Base-by-base conservation (phyloP, 2,797 vertebrate species). In the Lepus townsendii region DNA sequence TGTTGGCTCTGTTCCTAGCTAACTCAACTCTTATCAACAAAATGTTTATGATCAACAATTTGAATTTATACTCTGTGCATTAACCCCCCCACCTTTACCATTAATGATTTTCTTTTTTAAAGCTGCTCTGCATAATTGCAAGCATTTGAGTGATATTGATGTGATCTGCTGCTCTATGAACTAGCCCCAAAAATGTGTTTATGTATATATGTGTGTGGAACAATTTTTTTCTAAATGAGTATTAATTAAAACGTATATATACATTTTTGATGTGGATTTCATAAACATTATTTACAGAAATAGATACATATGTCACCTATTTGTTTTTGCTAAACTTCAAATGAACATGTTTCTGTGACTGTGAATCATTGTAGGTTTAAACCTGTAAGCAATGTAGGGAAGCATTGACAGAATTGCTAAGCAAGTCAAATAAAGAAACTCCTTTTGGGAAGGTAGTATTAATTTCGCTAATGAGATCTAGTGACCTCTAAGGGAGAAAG, bases 41-140 rank as follows among this genome's bases (percentile, higher is more conserved):
- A 94, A 92, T 92, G n/a, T 94, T 95, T 97, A 71, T 91, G 54
- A 88, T 94, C 82, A 96, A 77, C 85, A 78, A 92, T 95, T 95
- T 94, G n/a, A 87, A 83, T 94, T 80, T 96, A 73, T 88, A 68
- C 24, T 57, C 69, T 95, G 9, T 32, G 38, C 35, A 66, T 95
- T 93, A 62, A 57, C 38, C 4, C 16, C 12, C n/a, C 24, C 78
- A 22, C 42, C 42, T 94, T 97, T 92, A 92, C 60, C n/a, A 47
- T 62, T 95, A 94, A 91, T 79, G 65, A 92, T 96, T 95, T 95
- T 93, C 62, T 66, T 88, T 90, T 97, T 83, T 19, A 91, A 93
- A 96, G 32, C 83, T 95, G 73, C 12, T 96, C n/a, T 89, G 60
- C 73, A 91, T 95, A 96, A 97, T 95, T 96, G 75, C 27, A 90